Evolutionary conservation across 2,797 vertebrate species (phyloP).

Genomic region (Sternarchorhynchus goeldii): DNA sequence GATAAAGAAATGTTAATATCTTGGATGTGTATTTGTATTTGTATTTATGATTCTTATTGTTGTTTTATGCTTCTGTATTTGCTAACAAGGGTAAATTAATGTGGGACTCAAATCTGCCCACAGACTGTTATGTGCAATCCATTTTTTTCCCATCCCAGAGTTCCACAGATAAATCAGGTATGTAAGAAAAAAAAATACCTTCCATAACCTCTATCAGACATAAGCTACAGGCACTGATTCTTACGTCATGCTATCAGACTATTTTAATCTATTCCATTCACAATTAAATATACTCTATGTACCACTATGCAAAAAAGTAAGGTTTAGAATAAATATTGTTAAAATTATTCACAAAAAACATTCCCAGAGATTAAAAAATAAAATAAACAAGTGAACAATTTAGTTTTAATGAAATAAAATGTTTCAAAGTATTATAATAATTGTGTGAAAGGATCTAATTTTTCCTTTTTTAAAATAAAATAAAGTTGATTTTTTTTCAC

Average conservation of each 20-base stretch:
- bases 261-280: conserved; percentile 17
- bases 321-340: conserved; percentile 2
- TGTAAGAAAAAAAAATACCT: conserved; percentile 35
- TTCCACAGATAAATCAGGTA: conserved; percentile 46
- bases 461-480: neutral
- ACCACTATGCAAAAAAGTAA: conserved; percentile 47
- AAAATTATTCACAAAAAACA: neutral
- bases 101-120: conserved; percentile 40
- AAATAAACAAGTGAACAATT: neutral
- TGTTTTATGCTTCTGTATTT: conserved; percentile 50
- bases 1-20: conserved; percentile 35
- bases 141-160: conserved; percentile 41
- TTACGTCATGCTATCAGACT: conserved; percentile 10
- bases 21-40: conserved; percentile 52
- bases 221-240: conserved; percentile 37
- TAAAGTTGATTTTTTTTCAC: conserved; percentile 4
- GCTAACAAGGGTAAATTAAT: conserved; percentile 53
- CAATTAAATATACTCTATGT: conserved; percentile 18
- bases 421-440: neutral
- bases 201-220: conserved; percentile 30
- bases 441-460: neutral
- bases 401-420: neutral
- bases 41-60: conserved; percentile 49
- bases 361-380: neutral
- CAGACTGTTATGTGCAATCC: conserved; percentile 55